phyloP scores from a whole-genome alignment of 1,140 invertebrate genomes.

The Antheraea mylitta region DNA sequence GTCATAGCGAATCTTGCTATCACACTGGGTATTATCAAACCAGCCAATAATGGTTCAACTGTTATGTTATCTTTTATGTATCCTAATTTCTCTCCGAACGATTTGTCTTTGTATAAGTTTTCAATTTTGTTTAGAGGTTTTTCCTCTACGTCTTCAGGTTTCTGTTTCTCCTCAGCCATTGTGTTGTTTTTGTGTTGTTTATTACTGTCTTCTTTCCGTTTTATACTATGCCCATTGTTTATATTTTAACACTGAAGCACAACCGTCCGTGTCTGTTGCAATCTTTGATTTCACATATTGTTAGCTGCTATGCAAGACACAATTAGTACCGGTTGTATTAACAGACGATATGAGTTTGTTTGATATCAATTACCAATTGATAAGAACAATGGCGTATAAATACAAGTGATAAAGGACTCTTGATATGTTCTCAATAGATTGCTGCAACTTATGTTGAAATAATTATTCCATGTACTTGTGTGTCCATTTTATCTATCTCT shows the following conservation, averaged over 20 bases:
- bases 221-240: slow-evolving; percentile 44
- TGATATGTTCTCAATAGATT: slow-evolving; percentile 13
- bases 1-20: slow-evolving; percentile 77
- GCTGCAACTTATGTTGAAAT: slow-evolving; percentile 1
- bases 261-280: slow-evolving; percentile 38
- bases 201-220: slow-evolving; percentile 19
- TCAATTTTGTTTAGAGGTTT: slow-evolving; percentile 53
- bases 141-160: slow-evolving; percentile 46
- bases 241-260: slow-evolving; percentile 25
- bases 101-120: slow-evolving; percentile 43
- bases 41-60: slow-evolving; percentile 79
- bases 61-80: slow-evolving; percentile 73
- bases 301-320: slow-evolving; percentile 44
- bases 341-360: slow-evolving; percentile 57
- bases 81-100: slow-evolving; percentile 49
- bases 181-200: slow-evolving; percentile 26
- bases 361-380: slow-evolving; percentile 70
- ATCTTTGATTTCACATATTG: slow-evolving; percentile 54
- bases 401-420: slow-evolving; percentile 48
- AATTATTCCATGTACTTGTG: background rate
- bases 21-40: slow-evolving; percentile 79
- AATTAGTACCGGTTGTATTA: slow-evolving; percentile 57
- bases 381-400: slow-evolving; percentile 56
- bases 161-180: slow-evolving; percentile 54
- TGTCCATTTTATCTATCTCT: background rate